Conservation (phyloP, 2,113 vertebrate species). For the Pipa parva region DNA sequence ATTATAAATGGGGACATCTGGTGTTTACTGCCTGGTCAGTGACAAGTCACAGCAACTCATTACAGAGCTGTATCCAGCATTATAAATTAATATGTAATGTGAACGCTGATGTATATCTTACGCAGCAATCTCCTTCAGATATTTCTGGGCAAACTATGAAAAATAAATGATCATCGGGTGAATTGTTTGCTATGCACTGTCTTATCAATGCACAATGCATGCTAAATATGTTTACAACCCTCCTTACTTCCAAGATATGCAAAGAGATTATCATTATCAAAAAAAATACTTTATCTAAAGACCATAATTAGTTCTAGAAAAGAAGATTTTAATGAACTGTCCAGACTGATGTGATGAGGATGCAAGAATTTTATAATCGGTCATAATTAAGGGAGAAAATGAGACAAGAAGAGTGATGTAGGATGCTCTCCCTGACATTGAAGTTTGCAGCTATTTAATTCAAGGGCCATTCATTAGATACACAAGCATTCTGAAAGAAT, state of each 20-base stretch:
- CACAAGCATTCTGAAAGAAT: neutral
- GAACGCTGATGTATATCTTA: neutral
- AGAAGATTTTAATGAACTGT: slow-evolving; percentile 1
- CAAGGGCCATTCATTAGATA: neutral
- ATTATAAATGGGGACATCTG: no score
- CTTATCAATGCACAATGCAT: neutral
- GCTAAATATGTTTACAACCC: neutral
- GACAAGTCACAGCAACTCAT: no score
- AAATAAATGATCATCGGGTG: neutral
- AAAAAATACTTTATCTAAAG: neutral
- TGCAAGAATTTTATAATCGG: neutral
- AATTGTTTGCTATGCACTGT: neutral
- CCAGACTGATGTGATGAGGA: neutral
- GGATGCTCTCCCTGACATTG: neutral
- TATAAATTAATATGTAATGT: neutral
- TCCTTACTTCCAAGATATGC: neutral
- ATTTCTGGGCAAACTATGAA: neutral
- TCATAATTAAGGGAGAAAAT: neutral
- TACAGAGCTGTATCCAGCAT: neutral
- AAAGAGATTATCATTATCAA: neutral
- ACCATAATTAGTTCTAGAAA: slow-evolving; percentile 4
- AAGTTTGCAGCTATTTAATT: neutral
- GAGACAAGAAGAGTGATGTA: neutral
- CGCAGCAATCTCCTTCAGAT: neutral
- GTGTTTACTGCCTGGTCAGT: no score